Base-by-base conservation (phyloP, 1,140 invertebrate species). In the Drosophila saltans region DNA sequence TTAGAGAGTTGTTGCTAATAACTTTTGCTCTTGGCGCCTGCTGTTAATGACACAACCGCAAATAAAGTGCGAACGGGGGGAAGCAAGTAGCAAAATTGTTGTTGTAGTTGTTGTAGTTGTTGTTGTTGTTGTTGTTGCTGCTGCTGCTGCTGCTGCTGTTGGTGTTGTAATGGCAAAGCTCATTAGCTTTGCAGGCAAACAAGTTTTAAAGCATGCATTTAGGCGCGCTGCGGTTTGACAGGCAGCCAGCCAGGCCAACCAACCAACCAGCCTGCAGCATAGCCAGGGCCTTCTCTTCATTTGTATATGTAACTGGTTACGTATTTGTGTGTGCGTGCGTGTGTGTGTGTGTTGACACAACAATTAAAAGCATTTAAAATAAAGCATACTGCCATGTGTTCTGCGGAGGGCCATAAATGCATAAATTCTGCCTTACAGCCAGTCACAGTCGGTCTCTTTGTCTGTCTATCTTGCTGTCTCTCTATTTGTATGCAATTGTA, bases 281-380 rank as follows among this genome's bases (percentile, higher is more conserved):
- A 45, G 24, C n/a, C 56, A 41, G 21, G 21, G 21, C 33, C 41
- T 21, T 60, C 60, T 57, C 64, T 65, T 26, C 56, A 66, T 65
- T 24, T 36, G 11, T n/a, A 36, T 33, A 36, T 36, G 45, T 48
- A 48, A 48, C 45, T 48, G 45, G 21, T 36, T 36, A 36, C 6
- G 6, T 7, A 36, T 7, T 3, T 21, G 16, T 71, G 16, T 59
- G 45, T 59, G 57, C 36, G 40, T 66, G 69, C 55, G 55, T 39
- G 57, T 33, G 21, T 66, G 64, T 55, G 40, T 71, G 71, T 88
- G 84, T 88, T 88, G 84, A 88, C 84, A 88, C 80, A 89, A 88
- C 84, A 88, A 88, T 88, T 88, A 88, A 88, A 88, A 84, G 84
- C 84, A 89, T 88, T 88, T 88, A 88, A 88, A 88, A 88, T 88